Evolutionary conservation across 64 coral and sea anemone genomes (phyloP).

Genomic region (Porites australiensis): DNA sequence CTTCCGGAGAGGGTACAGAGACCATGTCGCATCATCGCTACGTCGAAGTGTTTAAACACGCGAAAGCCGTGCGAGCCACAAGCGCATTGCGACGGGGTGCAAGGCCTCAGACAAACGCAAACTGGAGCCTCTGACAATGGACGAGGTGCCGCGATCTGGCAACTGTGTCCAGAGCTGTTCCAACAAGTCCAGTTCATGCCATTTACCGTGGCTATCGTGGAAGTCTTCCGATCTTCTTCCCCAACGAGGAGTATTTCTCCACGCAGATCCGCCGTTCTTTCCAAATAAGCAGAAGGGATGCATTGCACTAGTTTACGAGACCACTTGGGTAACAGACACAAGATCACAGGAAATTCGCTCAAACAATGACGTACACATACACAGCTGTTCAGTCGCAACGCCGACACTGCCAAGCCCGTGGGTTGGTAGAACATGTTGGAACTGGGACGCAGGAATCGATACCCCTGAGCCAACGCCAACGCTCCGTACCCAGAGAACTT

Average conservation of each 20-base stretch:
- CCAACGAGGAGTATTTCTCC: not conserved
- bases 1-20: no score
- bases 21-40: no score
- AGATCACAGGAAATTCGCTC: not conserved
- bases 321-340: not conserved
- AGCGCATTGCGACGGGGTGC: not conserved
- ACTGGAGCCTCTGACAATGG: not conserved
- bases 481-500: not conserved
- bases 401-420: not conserved
- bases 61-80: not conserved
- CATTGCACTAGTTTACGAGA: not conserved
- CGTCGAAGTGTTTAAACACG: not conserved
- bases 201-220: not conserved
- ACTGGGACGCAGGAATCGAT: not conserved
- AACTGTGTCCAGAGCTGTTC: not conserved
- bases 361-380: not conserved
- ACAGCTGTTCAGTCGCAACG: not conserved
- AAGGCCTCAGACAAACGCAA: not conserved
- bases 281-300: not conserved
- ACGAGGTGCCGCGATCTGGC: not conserved
- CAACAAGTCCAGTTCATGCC: not conserved
- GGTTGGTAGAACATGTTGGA: not conserved
- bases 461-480: not conserved
- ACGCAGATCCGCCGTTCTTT: not conserved
- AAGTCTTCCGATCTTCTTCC: not conserved